phyloP scores from a whole-genome alignment of 2,797 vertebrate species.

The Alectoris magna region DNA sequence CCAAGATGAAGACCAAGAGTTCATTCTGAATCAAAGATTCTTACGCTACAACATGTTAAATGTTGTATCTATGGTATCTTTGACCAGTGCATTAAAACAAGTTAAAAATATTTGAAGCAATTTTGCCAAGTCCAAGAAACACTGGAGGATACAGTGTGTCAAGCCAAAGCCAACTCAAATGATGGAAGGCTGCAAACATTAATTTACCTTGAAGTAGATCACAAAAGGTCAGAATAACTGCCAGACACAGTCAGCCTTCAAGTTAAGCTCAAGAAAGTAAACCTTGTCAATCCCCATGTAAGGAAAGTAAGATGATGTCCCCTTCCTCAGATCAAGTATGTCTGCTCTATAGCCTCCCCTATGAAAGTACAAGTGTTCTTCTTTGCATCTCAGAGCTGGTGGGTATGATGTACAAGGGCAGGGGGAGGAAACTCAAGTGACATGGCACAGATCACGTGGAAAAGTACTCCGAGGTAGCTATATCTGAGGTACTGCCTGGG shows the following conservation, averaged over 20 bases:
- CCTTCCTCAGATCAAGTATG: neutral
- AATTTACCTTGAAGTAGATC: conserved; percentile 43
- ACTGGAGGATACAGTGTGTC: neutral
- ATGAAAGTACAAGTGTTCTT: neutral
- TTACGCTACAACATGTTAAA: neutral
- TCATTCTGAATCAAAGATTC: neutral
- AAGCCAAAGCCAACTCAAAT: neutral
- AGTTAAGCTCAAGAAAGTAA: conserved; percentile 6
- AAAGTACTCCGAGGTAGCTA: neutral
- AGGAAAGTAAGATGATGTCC: neutral
- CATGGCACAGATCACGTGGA: neutral
- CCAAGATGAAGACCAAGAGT: neutral
- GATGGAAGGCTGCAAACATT: conserved; percentile 25
- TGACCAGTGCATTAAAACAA: neutral
- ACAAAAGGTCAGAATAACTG: conserved; percentile 38
- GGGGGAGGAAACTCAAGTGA: neutral
- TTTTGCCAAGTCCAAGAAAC: conserved; percentile 17
- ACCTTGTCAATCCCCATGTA: neutral
- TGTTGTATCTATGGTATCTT: neutral
- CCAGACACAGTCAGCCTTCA: neutral
- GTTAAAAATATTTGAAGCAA: neutral
- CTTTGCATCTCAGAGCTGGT: neutral
- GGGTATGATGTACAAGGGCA: neutral
- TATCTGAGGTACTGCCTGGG: neutral
- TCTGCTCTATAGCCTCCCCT: neutral